Conservation (phyloP, 2,888 invertebrate genomes). For the Dryocosmus kuriphilus region DNA sequence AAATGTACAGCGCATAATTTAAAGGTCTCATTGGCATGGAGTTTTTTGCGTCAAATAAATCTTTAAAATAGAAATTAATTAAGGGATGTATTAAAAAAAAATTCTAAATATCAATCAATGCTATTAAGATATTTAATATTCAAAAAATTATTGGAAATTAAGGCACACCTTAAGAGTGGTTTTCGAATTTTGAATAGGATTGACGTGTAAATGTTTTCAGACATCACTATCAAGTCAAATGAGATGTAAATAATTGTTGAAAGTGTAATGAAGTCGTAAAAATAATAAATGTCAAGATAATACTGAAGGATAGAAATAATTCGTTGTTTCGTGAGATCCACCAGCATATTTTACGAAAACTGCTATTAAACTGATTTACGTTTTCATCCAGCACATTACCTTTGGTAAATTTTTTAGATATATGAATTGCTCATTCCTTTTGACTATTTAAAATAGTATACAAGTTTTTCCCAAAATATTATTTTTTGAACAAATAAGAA, state of each 20-base stretch:
- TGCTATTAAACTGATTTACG: too few relatives aligned
- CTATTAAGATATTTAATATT: not conserved
- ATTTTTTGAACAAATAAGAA: not conserved
- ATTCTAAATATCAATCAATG: not conserved
- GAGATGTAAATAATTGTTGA: slow-evolving; percentile 11
- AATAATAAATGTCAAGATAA: not conserved
- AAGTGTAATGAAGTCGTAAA: not conserved
- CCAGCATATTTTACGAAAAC: too few relatives aligned
- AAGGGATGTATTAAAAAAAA: not conserved
- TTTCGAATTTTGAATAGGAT: not conserved
- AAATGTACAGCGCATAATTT: not conserved
- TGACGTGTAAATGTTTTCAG: not conserved
- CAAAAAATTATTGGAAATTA: not conserved
- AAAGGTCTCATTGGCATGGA: not conserved
- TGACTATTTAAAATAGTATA: not conserved
- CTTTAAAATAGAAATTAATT: not conserved
- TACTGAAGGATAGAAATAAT: not conserved
- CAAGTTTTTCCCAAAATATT: not conserved
- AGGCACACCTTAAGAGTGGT: not conserved
- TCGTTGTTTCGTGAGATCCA: not conserved
- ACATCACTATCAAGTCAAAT: not conserved
- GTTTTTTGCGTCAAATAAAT: not conserved
- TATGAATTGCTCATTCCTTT: not conserved
- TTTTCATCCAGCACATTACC: not conserved
- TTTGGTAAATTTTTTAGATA: not conserved